Evolutionary conservation across 1,140 invertebrate genomes (phyloP), one percentile per base, ranked within the genome.

Genomic region (Drosophila auraria): DNA sequence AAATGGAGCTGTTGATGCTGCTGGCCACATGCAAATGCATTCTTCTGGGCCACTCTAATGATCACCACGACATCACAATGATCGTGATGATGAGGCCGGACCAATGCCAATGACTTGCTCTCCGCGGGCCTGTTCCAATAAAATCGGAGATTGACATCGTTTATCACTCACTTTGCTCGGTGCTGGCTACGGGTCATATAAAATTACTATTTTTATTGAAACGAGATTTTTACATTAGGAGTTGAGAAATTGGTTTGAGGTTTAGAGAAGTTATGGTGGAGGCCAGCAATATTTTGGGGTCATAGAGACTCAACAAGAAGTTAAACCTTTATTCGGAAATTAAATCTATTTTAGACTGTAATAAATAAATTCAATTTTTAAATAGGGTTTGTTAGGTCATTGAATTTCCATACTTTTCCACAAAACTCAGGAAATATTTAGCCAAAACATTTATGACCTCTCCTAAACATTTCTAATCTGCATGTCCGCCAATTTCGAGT

Each of bases 11-110:
- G 45, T 44, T 44, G 42, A 59, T 78, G 53, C 65, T 47, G 63
- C 65, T 47, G 63, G 72, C 44, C 71, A 81, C 44, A 83, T 86
- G 83, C 59, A 87, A 82, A 87, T 86, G 83, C 61, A 75, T 79
- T 87, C 64, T 87, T 73, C 38, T 62, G 61, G 61, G 49, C 77
- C 64, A 78, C 47, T 79, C 60, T 62, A 62, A 70, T 83, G 70
- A 70, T 69, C 69, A 53, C 53, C 69, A 49, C 51, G 38, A 77
- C 54, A 40, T 36, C 49, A 78, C 27, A 50, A 75, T 51, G 44
- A 64, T 77, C 45, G 58, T 77, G 74, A 60, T 60, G 62, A 70
- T 69, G 50, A 36, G 25, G 56, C 47, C 33, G 33, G 27, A n/a
- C n/a, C 60, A 33, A 61, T 69, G 63, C 20, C 59, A 38, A 42